Base-by-base conservation (phyloP, 2,113 vertebrate genomes). In the Austrofundulus limnaeus region DNA sequence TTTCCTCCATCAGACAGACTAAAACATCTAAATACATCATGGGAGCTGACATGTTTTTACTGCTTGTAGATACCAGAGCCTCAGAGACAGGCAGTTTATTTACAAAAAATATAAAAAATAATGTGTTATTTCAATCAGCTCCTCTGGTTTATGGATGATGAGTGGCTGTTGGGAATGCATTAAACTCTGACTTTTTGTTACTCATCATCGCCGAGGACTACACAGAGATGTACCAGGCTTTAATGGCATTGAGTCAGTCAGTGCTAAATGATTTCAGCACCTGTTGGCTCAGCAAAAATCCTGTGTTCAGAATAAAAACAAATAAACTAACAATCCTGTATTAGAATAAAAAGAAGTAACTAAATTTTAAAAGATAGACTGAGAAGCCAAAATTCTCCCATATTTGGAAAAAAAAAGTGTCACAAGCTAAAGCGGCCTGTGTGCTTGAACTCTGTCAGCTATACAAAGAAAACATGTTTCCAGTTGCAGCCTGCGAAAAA, bases 11-110 rank as follows among this genome's bases (percentile, higher is more conserved):
- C 62, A 73, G 53, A 68, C 58, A 68, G 61, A 78, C 16, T 85
- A 82, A 62, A 88, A 87, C 81, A 83, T 75, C 62, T 54, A 63
- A 66, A 80, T 55, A 66, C 77, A 75, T 87, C 71, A 85, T 15
- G 5, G 25, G 37, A 31, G 41, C 69, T 28, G 45, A 72, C 74
- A 24, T 47, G 49, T 49, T 61, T 66, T 61, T 66, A 50, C 45
- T 31, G 11, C 50, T 50, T 12, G 19, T 53, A 80, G 61, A 28
- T 45, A 69, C 5, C 25, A 72, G 31, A 66, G 9, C n/a, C 15
- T 43, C 17, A 25, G 16, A 54, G 39, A 2, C 43, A 66, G 41
- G 51, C 42, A 12, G 19, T 38, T 11, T 16, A 62, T 57, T 38
- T 58, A 37, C 16, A 55, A 37, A 55, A 71, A 67, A n/a, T n/a